Evolutionary conservation across 2,113 vertebrate genomes (phyloP).

Genomic region (Brachyhypopomus occidentalis): DNA sequence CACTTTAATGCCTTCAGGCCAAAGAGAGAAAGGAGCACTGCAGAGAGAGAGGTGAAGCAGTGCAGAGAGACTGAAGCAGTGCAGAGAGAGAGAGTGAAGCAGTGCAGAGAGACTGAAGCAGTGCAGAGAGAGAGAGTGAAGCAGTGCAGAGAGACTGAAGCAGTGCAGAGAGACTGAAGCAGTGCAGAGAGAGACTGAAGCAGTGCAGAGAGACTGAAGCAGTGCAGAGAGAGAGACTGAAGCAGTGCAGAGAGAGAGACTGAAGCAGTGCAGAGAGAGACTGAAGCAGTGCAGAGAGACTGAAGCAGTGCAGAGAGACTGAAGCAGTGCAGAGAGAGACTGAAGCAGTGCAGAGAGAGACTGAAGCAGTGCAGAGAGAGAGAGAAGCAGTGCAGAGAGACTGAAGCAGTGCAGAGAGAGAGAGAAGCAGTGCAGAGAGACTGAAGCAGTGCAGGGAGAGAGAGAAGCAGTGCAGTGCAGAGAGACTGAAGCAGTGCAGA

Average conservation of each 20-base stretch:
- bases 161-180: constrained; percentile 42
- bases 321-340: too few species aligned
- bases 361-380: too few species aligned
- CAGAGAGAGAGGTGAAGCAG: too few species aligned
- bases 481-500: constrained; percentile 6
- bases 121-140: too few species aligned
- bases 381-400: too few species aligned
- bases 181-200: constrained; percentile 1
- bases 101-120: too few species aligned
- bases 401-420: background rate
- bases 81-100: background rate
- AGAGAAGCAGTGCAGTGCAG: background rate
- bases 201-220: background rate
- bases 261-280: too few species aligned
- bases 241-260: background rate
- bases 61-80: background rate
- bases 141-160: constrained; percentile 16
- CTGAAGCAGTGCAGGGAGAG: constrained; percentile 29
- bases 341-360: background rate
- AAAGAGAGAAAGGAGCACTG: constrained; percentile 47
- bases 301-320: too few species aligned
- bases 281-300: too few species aligned
- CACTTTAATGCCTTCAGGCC: constrained; percentile 61
- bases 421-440: constrained; percentile 15
- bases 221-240: constrained; percentile 16